Percentiles rank a stretch among this genome's conserved stretches.
These are phyloP conservation scores for Colletes collaris DNA, from an alignment of 2,888 invertebrate species.

Conservation along the genomic window DNA sequence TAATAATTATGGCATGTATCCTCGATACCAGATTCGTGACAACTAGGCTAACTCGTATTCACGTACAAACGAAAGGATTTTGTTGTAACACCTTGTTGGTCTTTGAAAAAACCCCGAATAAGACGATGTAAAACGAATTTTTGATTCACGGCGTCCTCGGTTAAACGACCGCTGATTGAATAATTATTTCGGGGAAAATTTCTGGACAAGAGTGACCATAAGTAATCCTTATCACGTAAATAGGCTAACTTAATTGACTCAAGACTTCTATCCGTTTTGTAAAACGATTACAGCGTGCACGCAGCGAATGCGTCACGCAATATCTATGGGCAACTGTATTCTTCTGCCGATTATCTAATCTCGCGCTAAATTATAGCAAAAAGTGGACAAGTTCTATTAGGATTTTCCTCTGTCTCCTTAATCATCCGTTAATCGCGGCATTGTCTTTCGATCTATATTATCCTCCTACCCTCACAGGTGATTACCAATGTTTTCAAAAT, in stretches of 20 bases:
- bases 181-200: slow-evolving; percentile 24
- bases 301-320: slow-evolving; percentile 48
- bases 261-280: slow-evolving; percentile 49
- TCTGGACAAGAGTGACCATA: background rate
- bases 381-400: slow-evolving; percentile 72
- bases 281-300: slow-evolving; percentile 36
- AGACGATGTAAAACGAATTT: background rate
- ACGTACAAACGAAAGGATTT: too few relatives aligned
- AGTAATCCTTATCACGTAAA: slow-evolving; percentile 30
- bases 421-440: slow-evolving; percentile 53
- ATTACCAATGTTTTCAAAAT: too few relatives aligned
- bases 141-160: background rate
- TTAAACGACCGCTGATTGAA: background rate
- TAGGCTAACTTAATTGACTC: slow-evolving; percentile 43
- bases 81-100: background rate
- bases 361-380: slow-evolving; percentile 64
- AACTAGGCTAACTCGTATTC: background rate
- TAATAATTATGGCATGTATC: slow-evolving; percentile 48
- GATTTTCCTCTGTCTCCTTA: slow-evolving; percentile 76
- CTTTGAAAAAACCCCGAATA: too few relatives aligned
- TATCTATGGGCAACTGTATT: slow-evolving; percentile 53
- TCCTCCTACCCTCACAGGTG: too few relatives aligned
- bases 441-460: too few relatives aligned
- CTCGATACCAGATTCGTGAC: slow-evolving; percentile 24
- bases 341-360: slow-evolving; percentile 78